Base-by-base conservation (phyloP, 23 tunicate species). In the Clavelina lepadiformis region DNA sequence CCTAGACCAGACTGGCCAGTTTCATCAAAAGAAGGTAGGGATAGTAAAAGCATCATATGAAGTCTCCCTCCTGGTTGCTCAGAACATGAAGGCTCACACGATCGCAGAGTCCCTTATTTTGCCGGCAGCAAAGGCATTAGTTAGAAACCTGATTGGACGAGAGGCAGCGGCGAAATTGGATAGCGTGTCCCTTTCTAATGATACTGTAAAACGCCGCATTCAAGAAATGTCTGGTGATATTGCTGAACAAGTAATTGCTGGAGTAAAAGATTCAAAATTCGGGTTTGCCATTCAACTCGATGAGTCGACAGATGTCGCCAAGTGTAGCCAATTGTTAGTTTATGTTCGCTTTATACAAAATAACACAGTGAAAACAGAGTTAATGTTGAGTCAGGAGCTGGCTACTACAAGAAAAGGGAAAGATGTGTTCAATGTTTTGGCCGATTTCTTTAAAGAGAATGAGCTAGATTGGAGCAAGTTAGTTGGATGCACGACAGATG, bases 61-160 rank as follows among this genome's bases (percentile, higher is more conserved):
- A 77, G 67, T 77, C 79, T 53, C 83, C 37, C 67, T 77, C 37
- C 67, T 55, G 77, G 55, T 77, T 23, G 78, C 83, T 50, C 34
- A 77, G 56, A 77, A 72, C 67, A 55, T 54, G 77, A 77, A 69
- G 41, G 83, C 67, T 53, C 83, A 70, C 37, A 77, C 83, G 11
- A 78, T 78, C 35, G 85, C 78, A 25, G 85, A 78, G 69, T 57
- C 78, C 35, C 85, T 78, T 59, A 49, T 74, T 31, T 7, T 63
- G 61, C 80, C 80, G 46, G 80, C 72, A 46, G 82, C 82, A 67
- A 76, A 76, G 35, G 54, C 67, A 26, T 34, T 76, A 33, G 82
- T 76, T 27, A 52, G 68, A 41, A 32, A 49, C 46, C 5, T 67
- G 54, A 66, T 76, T 29, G 82, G 82, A 67, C 65, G 67, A 35